Conservation (phyloP, 2,888 invertebrate genomes). For the Coenonympha glycerion region DNA sequence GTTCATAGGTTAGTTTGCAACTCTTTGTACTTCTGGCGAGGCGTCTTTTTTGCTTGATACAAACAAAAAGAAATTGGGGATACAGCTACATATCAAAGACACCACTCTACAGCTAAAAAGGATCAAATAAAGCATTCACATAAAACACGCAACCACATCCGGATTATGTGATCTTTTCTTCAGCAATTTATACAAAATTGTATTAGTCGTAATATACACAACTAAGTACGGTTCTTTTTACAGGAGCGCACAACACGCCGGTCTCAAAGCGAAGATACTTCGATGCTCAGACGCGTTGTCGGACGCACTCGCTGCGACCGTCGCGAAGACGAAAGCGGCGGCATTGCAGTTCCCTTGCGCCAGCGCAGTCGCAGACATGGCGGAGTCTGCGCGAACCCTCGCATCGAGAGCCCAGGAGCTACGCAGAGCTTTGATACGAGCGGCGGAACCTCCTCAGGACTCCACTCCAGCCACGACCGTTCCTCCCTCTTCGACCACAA, state of each 20-base stretch:
- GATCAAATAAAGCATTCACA: too few species aligned
- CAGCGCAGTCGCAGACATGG: constrained; percentile 93
- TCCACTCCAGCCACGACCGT: constrained; percentile 51
- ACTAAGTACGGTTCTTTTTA: constrained; percentile 1
- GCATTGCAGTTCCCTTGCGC: constrained; percentile 95
- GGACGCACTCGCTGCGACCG: constrained; percentile 87
- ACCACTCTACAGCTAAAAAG: too few species aligned
- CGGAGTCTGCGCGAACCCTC: constrained; percentile 90
- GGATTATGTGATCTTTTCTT: too few species aligned
- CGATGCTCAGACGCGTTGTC: constrained; percentile 87
- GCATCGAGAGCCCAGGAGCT: constrained; percentile 89
- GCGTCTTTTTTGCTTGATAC: too few species aligned
- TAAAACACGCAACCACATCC: too few species aligned
- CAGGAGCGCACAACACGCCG: constrained; percentile 85
- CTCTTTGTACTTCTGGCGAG: too few species aligned
- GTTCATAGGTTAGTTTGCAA: constrained; percentile 76
- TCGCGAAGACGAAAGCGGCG: constrained; percentile 91
- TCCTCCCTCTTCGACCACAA: constrained; percentile 49
- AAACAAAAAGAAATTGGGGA: too few species aligned
- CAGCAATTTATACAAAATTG: too few species aligned
- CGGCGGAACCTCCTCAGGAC: constrained; percentile 70
- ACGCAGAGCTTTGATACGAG: constrained; percentile 83
- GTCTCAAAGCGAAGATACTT: constrained; percentile 82
- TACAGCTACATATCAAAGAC: too few species aligned
- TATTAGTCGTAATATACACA: not conserved